Conservation (phyloP, 1,140 invertebrate genomes). For the Lysiphlebus fabarum region DNA sequence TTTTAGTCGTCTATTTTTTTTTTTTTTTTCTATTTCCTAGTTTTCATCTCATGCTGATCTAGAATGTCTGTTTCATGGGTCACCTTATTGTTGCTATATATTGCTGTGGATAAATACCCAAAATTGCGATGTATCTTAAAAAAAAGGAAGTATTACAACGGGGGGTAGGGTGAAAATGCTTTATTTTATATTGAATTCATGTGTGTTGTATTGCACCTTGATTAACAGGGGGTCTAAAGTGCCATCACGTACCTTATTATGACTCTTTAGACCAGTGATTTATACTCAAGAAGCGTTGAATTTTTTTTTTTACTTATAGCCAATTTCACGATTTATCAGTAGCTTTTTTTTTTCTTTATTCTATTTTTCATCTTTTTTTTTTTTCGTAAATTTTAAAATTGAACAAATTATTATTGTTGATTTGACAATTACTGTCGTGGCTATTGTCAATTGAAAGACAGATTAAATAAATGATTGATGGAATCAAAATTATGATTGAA, state of each 20-base stretch:
- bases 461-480: no score
- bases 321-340: no score
- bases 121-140: conserved; percentile 32
- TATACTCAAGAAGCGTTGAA: neutral
- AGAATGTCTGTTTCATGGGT: conserved; percentile 1
- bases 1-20: conserved; percentile 3
- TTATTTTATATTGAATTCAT: conserved; percentile 28
- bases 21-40: neutral
- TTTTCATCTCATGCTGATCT: conserved; percentile 6
- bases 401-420: no score
- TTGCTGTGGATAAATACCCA: conserved; percentile 31
- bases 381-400: no score
- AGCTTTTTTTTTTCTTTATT: no score
- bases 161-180: conserved; percentile 15
- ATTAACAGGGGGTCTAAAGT: conserved; percentile 9
- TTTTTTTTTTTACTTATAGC: neutral
- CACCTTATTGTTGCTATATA: neutral
- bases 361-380: no score
- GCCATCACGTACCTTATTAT: conserved; percentile 23
- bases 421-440: no score
- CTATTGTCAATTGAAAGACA: no score
- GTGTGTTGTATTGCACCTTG: conserved; percentile 8
- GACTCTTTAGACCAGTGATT: conserved; percentile 27
- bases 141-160: conserved; percentile 13
- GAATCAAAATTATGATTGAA: no score